Evolutionary conservation across 37 sponge, comb jelly and placozoan genomes (phyloP), one percentile per base, ranked within the genome.

Genomic region (Amphimedon queenslandica): DNA sequence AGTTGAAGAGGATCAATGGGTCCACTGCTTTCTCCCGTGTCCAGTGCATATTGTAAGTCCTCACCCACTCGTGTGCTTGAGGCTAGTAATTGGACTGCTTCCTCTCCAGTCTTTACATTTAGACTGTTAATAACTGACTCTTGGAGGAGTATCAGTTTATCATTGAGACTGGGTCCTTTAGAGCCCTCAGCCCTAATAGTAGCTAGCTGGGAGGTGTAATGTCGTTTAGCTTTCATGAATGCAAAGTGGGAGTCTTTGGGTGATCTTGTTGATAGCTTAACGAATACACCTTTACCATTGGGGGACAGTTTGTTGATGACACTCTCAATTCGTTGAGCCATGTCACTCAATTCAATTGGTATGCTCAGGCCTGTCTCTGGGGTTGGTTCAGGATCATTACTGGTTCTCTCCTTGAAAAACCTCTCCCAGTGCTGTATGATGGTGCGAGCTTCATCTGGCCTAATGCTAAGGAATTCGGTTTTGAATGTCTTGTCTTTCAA

Each of bases 161-260:
- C 58, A 60, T 77, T 77, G 25, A 29, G 38, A 5, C 66, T 43
- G 8, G 53, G 53, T 18, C 53, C 8, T 18, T 8, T 47, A 11
- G 28, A 25, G 25, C 39, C n/a, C 6, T 41, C 27, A 3, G 10
- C 55, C 1, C 67, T 55, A 21, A 76, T 34, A 21, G 31, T 28
- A n/a, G 73, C 55, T 20, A 28, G 16, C 36, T 66, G 21, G 1
- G 78, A 31, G 18, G 13, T 13, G 40, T 68, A 77, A 1, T n/a
- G 37, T n/a, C 2, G 66, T 5, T 34, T 47, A 55, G 78, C 78
- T 36, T 68, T 77, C 8, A 60, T 58, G 32, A 67, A 77, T 6
- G 78, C 78, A 5, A 77, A 28, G 34, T 77, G 69, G 33, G 78
- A 77, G 61, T 77, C 78, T 40, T 77, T 77, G 29, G 78, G 78